phyloP scores from a whole-genome alignment of 2,113 vertebrate species.

The Cinclus cinclus region DNA sequence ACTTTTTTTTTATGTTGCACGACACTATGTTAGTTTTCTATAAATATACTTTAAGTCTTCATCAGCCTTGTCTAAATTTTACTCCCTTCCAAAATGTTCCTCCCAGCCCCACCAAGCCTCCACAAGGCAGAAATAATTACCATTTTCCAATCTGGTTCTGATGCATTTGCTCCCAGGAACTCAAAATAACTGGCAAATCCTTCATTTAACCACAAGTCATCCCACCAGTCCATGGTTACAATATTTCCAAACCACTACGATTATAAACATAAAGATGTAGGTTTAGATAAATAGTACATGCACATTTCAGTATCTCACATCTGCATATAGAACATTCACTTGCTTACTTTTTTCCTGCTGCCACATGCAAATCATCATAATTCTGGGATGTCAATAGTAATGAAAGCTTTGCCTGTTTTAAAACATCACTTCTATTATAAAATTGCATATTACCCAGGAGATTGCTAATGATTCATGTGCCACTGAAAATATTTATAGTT shows the following conservation, averaged over 20 bases:
- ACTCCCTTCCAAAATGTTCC: background rate
- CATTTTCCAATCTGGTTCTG: slow-evolving; percentile 86
- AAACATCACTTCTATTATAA: slow-evolving; percentile 1
- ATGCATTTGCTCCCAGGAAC: slow-evolving; percentile 81
- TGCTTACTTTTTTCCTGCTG: background rate
- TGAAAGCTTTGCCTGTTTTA: background rate
- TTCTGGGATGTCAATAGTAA: background rate
- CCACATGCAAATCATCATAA: slow-evolving; percentile 15
- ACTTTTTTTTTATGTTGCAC: background rate
- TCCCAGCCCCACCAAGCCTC: background rate
- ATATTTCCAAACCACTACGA: slow-evolving; percentile 97
- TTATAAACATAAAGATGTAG: background rate
- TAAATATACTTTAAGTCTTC: background rate
- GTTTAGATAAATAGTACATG: background rate
- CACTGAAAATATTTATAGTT: slow-evolving; percentile 35
- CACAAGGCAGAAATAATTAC: slow-evolving; percentile 72
- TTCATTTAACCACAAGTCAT: slow-evolving; percentile 96
- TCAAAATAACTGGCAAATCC: slow-evolving; percentile 98
- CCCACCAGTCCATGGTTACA: slow-evolving; percentile 99
- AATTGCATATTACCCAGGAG: background rate
- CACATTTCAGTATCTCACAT: background rate
- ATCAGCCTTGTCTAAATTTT: background rate
- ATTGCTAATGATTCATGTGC: slow-evolving; percentile 16
- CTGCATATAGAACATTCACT: background rate
- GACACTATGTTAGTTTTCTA: background rate